Evolutionary conservation across 2,888 invertebrate species (phyloP).

Genomic region (Steromphala cineraria): DNA sequence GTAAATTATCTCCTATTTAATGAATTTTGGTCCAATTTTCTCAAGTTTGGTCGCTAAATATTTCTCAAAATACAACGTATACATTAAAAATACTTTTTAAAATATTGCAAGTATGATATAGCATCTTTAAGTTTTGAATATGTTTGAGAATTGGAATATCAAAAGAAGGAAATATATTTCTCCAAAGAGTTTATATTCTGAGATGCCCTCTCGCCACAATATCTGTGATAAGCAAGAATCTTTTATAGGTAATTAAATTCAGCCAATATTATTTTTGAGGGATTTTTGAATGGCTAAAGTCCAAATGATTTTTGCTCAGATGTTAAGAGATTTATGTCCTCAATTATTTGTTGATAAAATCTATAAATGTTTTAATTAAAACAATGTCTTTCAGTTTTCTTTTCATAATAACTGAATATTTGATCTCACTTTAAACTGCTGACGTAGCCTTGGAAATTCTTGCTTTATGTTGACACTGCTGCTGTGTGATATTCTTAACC

Average conservation of each 20-base stretch:
- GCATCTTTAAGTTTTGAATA: too few relatives aligned
- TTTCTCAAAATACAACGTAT: too few relatives aligned
- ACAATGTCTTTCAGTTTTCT: background rate
- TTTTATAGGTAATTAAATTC: background rate
- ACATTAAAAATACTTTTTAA: too few relatives aligned
- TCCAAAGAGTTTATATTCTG: background rate
- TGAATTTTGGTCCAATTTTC: too few relatives aligned
- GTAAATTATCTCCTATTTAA: too few relatives aligned
- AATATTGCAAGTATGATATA: too few relatives aligned
- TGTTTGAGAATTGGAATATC: background rate
- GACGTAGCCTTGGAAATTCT: background rate
- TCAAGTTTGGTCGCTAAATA: too few relatives aligned
- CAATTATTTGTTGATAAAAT: background rate
- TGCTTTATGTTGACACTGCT: background rate
- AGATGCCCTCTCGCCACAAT: background rate
- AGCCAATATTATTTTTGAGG: too few relatives aligned
- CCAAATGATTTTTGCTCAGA: background rate
- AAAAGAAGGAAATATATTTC: background rate
- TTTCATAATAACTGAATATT: background rate
- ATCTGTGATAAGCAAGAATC: background rate
- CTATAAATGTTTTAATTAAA: background rate
- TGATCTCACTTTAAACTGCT: background rate
- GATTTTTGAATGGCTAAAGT: background rate
- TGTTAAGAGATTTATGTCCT: background rate
- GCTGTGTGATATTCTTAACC: background rate